Conservation (phyloP, 2,888 invertebrate species). For the Sesia bembeciformis region DNA sequence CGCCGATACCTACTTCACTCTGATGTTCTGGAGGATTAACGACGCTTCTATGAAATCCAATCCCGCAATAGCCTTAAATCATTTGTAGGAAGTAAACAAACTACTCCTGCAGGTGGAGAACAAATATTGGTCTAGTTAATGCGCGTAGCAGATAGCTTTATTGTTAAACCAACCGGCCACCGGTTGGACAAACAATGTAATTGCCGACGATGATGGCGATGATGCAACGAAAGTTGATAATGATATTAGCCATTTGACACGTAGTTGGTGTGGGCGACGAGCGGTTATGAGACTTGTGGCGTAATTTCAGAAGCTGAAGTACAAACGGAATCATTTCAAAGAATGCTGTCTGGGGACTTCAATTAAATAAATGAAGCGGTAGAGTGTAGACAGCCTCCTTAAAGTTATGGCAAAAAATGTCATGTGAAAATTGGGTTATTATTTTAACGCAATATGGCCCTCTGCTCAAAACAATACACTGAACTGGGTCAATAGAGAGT, state of each 20-base stretch:
- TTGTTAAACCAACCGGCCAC: constrained; percentile 47
- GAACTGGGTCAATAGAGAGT: constrained; percentile 39
- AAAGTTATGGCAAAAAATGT: too few species aligned
- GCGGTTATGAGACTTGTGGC: constrained; percentile 22
- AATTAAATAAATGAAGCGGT: too few species aligned
- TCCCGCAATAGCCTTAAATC: neutral
- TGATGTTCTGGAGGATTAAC: constrained; percentile 40
- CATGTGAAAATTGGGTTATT: too few species aligned
- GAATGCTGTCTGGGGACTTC: too few species aligned
- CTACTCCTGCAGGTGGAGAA: constrained; percentile 11
- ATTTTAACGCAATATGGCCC: neutral
- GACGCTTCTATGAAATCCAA: neutral
- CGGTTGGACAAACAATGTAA: constrained; percentile 47
- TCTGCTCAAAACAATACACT: constrained; percentile 22
- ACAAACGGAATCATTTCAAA: constrained; percentile 5
- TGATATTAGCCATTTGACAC: constrained; percentile 65
- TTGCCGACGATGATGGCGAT: constrained; percentile 42
- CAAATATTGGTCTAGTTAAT: constrained; percentile 40
- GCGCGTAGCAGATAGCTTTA: constrained; percentile 52
- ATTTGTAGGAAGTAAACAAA: neutral
- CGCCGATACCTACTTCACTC: constrained; percentile 62
- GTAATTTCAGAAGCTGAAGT: constrained; percentile 42
- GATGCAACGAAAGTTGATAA: constrained; percentile 70
- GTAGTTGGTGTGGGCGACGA: constrained; percentile 59
- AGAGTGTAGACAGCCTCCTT: too few species aligned